Base-by-base conservation (phyloP, 1,140 invertebrate species). In the Rhagoletis pomonella region DNA sequence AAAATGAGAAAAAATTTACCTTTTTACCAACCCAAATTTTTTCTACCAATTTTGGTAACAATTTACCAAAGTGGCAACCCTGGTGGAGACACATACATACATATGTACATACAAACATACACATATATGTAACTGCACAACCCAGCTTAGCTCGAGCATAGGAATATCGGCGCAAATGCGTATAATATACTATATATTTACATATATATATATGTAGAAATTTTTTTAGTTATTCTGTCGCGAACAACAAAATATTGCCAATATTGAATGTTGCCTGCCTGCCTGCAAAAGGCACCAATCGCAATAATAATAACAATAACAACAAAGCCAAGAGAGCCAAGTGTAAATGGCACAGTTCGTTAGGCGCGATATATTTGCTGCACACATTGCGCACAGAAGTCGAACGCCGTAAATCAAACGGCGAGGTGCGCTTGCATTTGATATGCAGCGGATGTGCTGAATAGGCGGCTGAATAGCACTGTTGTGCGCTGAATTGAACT, bases 271-370 rank as follows among this genome's bases (percentile, higher is more conserved):
- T 81, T 55, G 73, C 47, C 29, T 29, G 29, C 29, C 29, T 29
- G 29, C 29, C 73, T 81, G 73, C 47, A 81, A 81, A 81, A 55
- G 73, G 73, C 73, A 55, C 6, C 73, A 67, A 14, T 39, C n/a
- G 59, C 12, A 60, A 65, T 17, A 29, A 65, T n/a, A 65, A 59
- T 2, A 81, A 88, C 89, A 90, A 90, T 90, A 90, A 89, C 89
- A 89, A 88, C 88, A 90, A 90, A 91, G 29, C 29, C 29, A 29
- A 29, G 29, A 29, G 29, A 29, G 69, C 39, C 42, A 12, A 91
- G 91, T 91, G 91, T 91, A 91, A 91, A 91, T 91, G 91, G 90
- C 91, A 91, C 91, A 91, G 91, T 91, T 91, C 91, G 91, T 91
- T 91, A 91, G 91, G 90, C 90, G 89, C 84, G 62, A 81, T 55